Percentiles rank a stretch among this genome's conserved stretches.
phyloP scores from a whole-genome alignment of 2,888 invertebrate species.

The Cerceris ruficornis region DNA sequence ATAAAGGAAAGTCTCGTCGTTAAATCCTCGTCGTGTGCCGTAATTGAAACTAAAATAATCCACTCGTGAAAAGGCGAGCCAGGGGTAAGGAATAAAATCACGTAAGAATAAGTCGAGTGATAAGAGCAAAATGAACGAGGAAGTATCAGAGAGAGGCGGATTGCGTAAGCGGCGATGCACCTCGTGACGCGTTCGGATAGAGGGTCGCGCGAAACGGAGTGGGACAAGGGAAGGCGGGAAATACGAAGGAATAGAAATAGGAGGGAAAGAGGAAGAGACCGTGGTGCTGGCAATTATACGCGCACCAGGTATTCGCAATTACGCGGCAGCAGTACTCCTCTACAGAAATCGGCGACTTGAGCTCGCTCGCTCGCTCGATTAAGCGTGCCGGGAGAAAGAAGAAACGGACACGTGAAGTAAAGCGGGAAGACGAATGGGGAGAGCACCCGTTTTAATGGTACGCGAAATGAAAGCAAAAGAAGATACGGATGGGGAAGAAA shows the following conservation, averaged over 20 bases:
- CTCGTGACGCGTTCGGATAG: too few species aligned
- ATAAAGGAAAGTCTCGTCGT: too few species aligned
- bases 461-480: constrained; percentile 36
- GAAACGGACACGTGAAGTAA: constrained; percentile 30
- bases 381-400: constrained; percentile 43
- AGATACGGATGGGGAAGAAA: constrained; percentile 37
- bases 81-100: background rate
- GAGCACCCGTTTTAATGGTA: constrained; percentile 46
- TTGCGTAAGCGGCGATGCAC: too few species aligned
- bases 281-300: constrained; percentile 66
- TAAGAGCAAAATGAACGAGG: too few species aligned
- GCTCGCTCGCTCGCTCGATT: constrained; percentile 53
- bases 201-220: constrained; percentile 15
- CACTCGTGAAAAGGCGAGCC: background rate
- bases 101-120: too few species aligned
- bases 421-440: constrained; percentile 49
- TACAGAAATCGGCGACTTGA: constrained; percentile 67
- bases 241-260: constrained; percentile 27
- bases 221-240: constrained; percentile 7
- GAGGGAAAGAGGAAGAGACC: constrained; percentile 38
- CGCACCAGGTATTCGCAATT: constrained; percentile 69
- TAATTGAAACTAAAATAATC: too few species aligned
- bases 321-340: constrained; percentile 60
- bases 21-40: too few species aligned
- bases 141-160: too few species aligned